phyloP scores from a whole-genome alignment of 2,113 vertebrate genomes.

The Grantiella picta region DNA sequence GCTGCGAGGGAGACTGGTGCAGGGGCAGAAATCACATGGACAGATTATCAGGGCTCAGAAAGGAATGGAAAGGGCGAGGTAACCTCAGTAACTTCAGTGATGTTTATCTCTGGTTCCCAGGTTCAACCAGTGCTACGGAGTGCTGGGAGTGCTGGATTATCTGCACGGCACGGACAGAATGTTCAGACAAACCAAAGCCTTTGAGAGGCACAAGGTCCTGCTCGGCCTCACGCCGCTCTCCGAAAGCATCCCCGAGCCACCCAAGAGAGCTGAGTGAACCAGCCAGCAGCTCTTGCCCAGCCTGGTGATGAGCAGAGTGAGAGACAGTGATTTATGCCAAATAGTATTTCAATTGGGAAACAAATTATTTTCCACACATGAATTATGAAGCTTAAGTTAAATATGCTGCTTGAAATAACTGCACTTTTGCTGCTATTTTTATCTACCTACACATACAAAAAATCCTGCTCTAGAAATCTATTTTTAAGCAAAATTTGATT shows the following conservation, averaged over 20 bases:
- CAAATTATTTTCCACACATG: neutral
- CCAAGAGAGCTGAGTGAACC: constrained; percentile 66
- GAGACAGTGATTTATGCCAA: neutral
- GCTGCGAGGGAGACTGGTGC: neutral
- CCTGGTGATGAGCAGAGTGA: neutral
- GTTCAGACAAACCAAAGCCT: constrained; percentile 85
- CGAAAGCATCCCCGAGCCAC: constrained; percentile 81
- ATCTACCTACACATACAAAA: neutral
- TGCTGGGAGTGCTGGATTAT: constrained; percentile 88
- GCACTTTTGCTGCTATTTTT: neutral
- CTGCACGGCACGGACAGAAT: constrained; percentile 85
- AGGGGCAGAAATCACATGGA: neutral
- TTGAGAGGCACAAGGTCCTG: constrained; percentile 81
- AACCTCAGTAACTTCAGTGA: neutral
- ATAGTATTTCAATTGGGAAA: neutral
- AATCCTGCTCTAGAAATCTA: neutral
- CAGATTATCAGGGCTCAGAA: neutral
- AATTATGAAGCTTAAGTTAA: neutral
- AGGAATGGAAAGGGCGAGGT: neutral
- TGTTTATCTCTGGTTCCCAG: constrained; percentile 60
- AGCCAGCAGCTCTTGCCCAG: neutral
- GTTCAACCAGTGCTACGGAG: constrained; percentile 91
- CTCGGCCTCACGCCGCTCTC: constrained; percentile 82
- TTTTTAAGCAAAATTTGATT: neutral
- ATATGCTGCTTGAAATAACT: neutral